Base-by-base conservation (phyloP, 1,140 invertebrate genomes). In the Drosophila eugracilis region DNA sequence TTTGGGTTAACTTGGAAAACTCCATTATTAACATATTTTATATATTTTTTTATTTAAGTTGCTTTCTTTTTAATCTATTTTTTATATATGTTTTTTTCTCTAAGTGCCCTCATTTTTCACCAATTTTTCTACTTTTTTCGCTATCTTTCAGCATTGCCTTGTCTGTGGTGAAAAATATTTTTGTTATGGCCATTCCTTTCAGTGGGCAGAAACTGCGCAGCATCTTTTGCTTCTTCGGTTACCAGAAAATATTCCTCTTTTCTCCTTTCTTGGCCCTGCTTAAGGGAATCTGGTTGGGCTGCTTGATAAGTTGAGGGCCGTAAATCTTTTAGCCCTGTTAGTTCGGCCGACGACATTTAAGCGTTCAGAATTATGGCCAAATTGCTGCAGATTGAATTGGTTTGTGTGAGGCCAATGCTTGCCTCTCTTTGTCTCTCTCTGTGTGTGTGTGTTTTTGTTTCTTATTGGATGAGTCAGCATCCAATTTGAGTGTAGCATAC, bases 311-410 rank as follows among this genome's bases (percentile, higher is more conserved):
- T 72, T 62, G 42, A 37, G 41, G 44, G 57, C 58, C 69, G 71
- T 74, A 73, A 74, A 72, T 74, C 71, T 74, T 62, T 30, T 37
- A 14, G 65, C 65, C 65, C 45, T 71, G 66, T 59, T 69, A 59
- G 66, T 73, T 73, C 1, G 67, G 65, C 54, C 66, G 65, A 47
- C 60, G 60, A 65, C 60, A 65, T 57, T 65, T 62, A 65, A 62
- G 54, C 54, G 69, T 70, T 58, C 28, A 50, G 50, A 73, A 73
- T 73, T 73, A 73, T 73, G 65, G 69, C 69, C 69, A 71, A 73
- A 71, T 71, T 60, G 69, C 44, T 70, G 54, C 65, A 73, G 66
- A 73, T 73, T 70, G 66, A 70, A 70, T 70, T 70, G 63, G 66
- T 69, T 70, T 69, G 49, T 45, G 17, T 26, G 39, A 12, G 39